Base-by-base conservation (phyloP, 1,140 invertebrate genomes). In the Sarcophaga bullata region DNA sequence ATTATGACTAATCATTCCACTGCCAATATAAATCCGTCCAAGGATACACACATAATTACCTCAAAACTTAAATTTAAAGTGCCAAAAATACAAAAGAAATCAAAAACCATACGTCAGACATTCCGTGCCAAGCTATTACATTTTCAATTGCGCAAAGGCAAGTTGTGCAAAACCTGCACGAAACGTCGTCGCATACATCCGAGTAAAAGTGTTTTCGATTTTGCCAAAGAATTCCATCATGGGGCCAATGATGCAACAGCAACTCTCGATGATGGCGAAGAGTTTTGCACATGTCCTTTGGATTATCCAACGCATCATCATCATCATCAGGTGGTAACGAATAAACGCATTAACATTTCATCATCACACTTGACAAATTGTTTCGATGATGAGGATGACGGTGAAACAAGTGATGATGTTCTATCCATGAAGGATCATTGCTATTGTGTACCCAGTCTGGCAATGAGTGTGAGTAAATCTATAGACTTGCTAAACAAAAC, bases 41-140 rank as follows among this genome's bases (percentile, higher is more conserved):
- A 88, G 84, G 87, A 58, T 54, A 72, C 80, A 37, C 73, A 73
- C 37, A 25, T 87, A 17, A 82, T 82, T 54, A 47, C 82, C 68
- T 86, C 88, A 85, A 89, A 86, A 86, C 87, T 88, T 8, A 88
- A 88, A 85, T 86, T 88, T n/a, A 90, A 90, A 85, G 88, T 89
- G 85, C 86, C 88, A 82, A 89, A 89, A 75, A 88, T 90, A 80
- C 86, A 88, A 78, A 89, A 89, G 84, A 88, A 89, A 84, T 90
- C 88, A 5, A 89, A 89, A 85, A 87, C 87, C 73, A 88, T 90
- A 54, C 86, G 87, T 19, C 86, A 90, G 25, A 90, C 88, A 86
- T 90, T 90, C 85, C 88, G 88, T 47, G 83, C 85, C 82, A 89
- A 89, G 81, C 15, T 90, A 54, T 84, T 90, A 11, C 87, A 85